These are phyloP conservation scores for Cheiracanthium punctorium DNA, from an alignment of 2,888 invertebrate genomes.

Conservation along the genomic window DNA sequence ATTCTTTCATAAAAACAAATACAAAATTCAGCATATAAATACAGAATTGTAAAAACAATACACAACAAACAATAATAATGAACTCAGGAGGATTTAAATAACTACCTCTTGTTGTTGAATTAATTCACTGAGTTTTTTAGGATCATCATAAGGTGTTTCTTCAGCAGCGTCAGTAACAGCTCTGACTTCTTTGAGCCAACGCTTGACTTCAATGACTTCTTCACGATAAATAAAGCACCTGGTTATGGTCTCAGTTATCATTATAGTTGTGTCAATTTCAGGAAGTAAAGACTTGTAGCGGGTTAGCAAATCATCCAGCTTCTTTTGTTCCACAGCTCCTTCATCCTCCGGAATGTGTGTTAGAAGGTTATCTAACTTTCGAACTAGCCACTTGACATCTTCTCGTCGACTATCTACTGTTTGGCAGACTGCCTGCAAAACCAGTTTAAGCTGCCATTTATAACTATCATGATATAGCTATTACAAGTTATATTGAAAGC, in stretches of 20 bases:
- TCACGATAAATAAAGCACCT: constrained; percentile 93
- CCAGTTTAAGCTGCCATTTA: no score
- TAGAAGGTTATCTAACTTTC: constrained; percentile 89
- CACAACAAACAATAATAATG: no score
- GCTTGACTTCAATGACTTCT: constrained; percentile 86
- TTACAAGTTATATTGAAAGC: no score
- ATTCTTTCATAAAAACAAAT: no score
- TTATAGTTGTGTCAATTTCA: constrained; percentile 76
- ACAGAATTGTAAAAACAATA: no score
- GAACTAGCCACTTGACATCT: constrained; percentile 96
- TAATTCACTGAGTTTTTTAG: constrained; percentile 85
- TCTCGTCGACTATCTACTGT: constrained; percentile 93
- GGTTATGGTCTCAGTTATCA: constrained; percentile 92
- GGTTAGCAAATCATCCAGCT: constrained; percentile 87
- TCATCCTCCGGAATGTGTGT: constrained; percentile 88
- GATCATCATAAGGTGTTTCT: constrained; percentile 82
- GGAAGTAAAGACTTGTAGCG: constrained; percentile 77
- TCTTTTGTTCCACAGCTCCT: constrained; percentile 86
- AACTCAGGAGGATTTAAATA: no score
- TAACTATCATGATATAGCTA: no score
- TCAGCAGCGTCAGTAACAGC: constrained; percentile 81
- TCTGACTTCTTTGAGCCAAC: constrained; percentile 83
- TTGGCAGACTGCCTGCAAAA: constrained; percentile 86
- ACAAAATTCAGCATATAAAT: no score
- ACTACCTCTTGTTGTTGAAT: constrained; percentile 88